Base-by-base conservation (phyloP, 2,113 vertebrate species). In the Capreolus pygargus region DNA sequence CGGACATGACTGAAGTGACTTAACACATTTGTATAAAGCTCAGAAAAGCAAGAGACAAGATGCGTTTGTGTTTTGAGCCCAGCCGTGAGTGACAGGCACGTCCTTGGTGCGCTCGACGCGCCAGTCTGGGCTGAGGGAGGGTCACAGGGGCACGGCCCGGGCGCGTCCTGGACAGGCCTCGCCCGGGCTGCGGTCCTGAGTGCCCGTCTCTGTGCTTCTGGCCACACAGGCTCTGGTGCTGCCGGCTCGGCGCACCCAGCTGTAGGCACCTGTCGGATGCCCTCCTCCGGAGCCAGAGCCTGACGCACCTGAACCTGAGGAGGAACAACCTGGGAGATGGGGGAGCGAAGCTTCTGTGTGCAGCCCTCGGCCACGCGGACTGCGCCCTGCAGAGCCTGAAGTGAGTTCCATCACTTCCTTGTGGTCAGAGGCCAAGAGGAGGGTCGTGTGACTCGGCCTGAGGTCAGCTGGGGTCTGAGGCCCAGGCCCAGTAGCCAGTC, bases 151-250 rank as follows among this genome's bases (percentile, higher is more conserved):
- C 3, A 6, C 33, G 27, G 9, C 1, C 30, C 2, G 1, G 0
- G n/a, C 0, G 0, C 9, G 4, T 83, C 23, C 13, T 10, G 57
- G 67, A 1, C 0, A 0, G 36, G 33, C 6, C 52, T 25, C 0
- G 0, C 10, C 7, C 0, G 1, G 19, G 36, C 52, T 6, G 17
- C n/a, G 3, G 28, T 8, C 57, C 57, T 36, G n/a, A 79, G 50
- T 0, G 1, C 19, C 47, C 9, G 0, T 30, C 47, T n/a, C 15
- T 33, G 11, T 4, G 70, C 27, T 52, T 52, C 27, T 52, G 13
- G 0, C 3, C 9, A 43, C 1, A 1, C 28, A 89, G 90, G 33
- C 94, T 97, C 36, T 86, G 90, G 90, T 54, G 43, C 25, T 95
- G 90, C 70, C 58, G 39, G 70, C 94, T 97, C 0, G 13, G 81